Conservation (phyloP, 1,140 invertebrate species). For the Anagrus nilaparvatae region DNA sequence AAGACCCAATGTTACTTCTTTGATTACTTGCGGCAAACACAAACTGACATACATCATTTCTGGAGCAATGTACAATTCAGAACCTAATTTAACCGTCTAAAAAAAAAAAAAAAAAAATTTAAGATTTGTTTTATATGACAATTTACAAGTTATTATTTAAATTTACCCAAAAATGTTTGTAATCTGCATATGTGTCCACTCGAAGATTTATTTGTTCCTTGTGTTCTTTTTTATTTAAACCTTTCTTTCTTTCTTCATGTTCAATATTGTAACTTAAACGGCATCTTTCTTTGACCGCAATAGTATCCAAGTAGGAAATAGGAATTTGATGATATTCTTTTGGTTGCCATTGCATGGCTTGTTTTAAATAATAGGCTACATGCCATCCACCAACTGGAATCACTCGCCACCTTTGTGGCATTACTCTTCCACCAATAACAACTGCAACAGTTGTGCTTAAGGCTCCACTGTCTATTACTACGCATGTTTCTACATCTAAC, state of each 20-base stretch:
- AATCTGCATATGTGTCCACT: constrained; percentile 36
- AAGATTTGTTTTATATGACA: not conserved
- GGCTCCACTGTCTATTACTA: constrained; percentile 43
- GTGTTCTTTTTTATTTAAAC: constrained; percentile 21
- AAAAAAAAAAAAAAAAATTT: constrained; percentile 13
- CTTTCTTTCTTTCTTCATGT: constrained; percentile 29
- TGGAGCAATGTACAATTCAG: constrained; percentile 42
- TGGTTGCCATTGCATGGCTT: constrained; percentile 41
- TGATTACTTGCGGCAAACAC: constrained; percentile 39
- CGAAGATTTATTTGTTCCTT: constrained; percentile 35
- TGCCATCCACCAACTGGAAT: constrained; percentile 42
- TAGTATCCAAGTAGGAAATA: constrained; percentile 39
- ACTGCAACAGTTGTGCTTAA: constrained; percentile 43
- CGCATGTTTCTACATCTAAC: constrained; percentile 40
- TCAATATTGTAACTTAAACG: constrained; percentile 41
- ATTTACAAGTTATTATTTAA: constrained; percentile 1
- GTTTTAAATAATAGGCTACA: constrained; percentile 41
- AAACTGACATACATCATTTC: constrained; percentile 44
- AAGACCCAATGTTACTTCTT: constrained; percentile 38
- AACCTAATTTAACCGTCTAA: constrained; percentile 38
- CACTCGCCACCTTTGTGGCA: constrained; percentile 36
- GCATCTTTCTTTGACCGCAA: constrained; percentile 40
- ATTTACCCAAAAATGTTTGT: constrained; percentile 35
- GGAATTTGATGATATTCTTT: constrained; percentile 40
- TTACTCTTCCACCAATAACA: constrained; percentile 40